Base-by-base conservation (phyloP, 2,888 invertebrate species). In the Ernsta delagoae region DNA sequence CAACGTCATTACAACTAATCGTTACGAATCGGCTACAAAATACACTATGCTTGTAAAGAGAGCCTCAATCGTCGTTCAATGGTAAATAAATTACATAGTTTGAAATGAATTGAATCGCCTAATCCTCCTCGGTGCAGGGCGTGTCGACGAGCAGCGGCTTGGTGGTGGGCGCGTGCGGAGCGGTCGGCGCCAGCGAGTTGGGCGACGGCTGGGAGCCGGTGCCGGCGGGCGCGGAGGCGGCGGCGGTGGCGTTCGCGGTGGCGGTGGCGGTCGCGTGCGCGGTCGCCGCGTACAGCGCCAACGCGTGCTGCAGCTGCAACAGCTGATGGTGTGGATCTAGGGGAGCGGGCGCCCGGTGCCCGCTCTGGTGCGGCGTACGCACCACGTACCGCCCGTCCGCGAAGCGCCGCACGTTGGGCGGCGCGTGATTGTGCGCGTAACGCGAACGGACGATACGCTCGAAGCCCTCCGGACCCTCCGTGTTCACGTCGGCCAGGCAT, bases 341-440 rank as follows among this genome's bases (percentile, higher is more conserved):
- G 3, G 92, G 90, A 48, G 92, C 92, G 54, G 90, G 91, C 34
- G 92, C 90, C 68, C 93, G 92, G 76, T 93, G 92, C 1, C 92
- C 92, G 78, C 90, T 90, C 83, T 93, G 92, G 77, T 93, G 92
- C 75, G 92, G 92, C 68, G 92, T 93, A 78, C 92, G 92, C 71
- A 93, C 92, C 74, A 93, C 92, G 75, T 92, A 92, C 56, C 92
- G 88, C 0, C 93, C 93, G 77, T 93, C 93, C 12, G 93, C 92
- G 77, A 92, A 92, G 65, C 92, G 92, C 59, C 92, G 89, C 74
- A 92, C 92, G 78, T 92, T 92, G 31, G 93, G 93, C 72, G 92
- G 92, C 68, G 92, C 92, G 79, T 93, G 93, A 77, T 92, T 93
- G 79, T 93, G 93, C 63, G 92, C 85, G 75, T 91, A 92, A 39